Evolutionary conservation across 2,797 vertebrate species (phyloP).

Genomic region (Yasuhikotakia modesta): DNA sequence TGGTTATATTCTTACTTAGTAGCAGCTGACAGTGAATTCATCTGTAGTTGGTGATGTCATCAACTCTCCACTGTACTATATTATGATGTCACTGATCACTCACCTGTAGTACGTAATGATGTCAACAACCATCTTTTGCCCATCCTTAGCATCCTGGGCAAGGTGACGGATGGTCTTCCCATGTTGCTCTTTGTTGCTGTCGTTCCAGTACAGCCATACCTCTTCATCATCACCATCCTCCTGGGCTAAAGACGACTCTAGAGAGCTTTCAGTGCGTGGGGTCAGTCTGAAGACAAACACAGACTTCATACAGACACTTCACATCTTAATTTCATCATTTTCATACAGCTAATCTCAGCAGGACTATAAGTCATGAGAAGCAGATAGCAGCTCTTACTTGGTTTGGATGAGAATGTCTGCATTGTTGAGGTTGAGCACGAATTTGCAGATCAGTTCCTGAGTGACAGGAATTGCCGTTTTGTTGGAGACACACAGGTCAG

Average conservation of each 20-base stretch:
- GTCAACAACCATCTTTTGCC: constrained; percentile 87
- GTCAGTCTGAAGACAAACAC: constrained; percentile 79
- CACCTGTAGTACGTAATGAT: constrained; percentile 95
- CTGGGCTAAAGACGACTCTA: constrained; percentile 80
- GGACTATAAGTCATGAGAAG: background rate
- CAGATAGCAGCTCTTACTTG: constrained; percentile 80
- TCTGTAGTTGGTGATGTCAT: too few relatives aligned
- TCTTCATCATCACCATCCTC: constrained; percentile 93
- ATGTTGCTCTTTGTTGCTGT: constrained; percentile 93
- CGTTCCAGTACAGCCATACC: constrained; percentile 99
- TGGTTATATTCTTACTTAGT: background rate
- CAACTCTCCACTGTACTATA: background rate
- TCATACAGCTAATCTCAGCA: background rate
- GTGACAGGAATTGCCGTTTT: constrained; percentile 96
- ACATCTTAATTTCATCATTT: too few relatives aligned
- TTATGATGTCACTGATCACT: background rate
- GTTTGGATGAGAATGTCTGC: constrained; percentile 98
- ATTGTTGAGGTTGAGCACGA: constrained; percentile 91
- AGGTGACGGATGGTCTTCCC: constrained; percentile 95
- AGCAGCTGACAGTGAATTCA: too few relatives aligned
- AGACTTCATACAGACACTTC: background rate
- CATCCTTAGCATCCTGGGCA: constrained; percentile 90
- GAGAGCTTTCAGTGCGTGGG: constrained; percentile 80
- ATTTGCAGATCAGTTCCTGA: constrained; percentile 98
- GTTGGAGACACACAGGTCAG: constrained; percentile 96